These are phyloP conservation scores for Steinernema khuongi DNA, from an alignment of 1,140 invertebrate species.

Conservation along the genomic window DNA sequence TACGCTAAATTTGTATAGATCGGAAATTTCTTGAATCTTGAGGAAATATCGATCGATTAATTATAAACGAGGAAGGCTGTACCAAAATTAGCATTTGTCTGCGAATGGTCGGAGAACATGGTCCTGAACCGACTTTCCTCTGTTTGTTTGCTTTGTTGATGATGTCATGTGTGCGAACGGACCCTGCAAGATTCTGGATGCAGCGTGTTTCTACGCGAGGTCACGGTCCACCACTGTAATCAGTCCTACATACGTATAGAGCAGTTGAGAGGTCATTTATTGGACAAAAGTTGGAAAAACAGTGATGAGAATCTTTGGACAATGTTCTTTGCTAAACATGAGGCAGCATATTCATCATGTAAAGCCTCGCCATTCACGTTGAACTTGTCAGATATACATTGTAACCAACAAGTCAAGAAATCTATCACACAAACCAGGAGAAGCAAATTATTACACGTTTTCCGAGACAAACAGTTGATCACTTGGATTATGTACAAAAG, in stretches of 20 bases:
- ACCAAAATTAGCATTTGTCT: no score
- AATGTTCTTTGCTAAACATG: background rate
- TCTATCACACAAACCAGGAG: background rate
- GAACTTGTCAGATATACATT: background rate
- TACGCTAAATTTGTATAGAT: no score
- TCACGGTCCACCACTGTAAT: background rate
- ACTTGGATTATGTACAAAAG: background rate
- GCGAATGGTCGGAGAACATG: no score
- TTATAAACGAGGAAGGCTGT: no score
- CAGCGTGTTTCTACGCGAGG: no score
- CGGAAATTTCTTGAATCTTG: no score
- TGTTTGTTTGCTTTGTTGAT: no score
- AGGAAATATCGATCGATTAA: no score
- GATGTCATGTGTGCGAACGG: no score
- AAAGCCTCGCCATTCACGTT: background rate
- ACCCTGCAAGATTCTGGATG: no score
- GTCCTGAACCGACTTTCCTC: no score
- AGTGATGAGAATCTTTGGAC: slow-evolving; percentile 10
- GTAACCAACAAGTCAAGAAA: background rate
- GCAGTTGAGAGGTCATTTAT: background rate
- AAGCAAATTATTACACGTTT: background rate
- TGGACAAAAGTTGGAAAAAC: background rate
- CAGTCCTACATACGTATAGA: background rate
- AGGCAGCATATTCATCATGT: slow-evolving; percentile 8
- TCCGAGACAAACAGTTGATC: background rate